Evolutionary conservation across 53 echinoderm and acorn worm species (phyloP).

Genomic region (Arbacia lixula): DNA sequence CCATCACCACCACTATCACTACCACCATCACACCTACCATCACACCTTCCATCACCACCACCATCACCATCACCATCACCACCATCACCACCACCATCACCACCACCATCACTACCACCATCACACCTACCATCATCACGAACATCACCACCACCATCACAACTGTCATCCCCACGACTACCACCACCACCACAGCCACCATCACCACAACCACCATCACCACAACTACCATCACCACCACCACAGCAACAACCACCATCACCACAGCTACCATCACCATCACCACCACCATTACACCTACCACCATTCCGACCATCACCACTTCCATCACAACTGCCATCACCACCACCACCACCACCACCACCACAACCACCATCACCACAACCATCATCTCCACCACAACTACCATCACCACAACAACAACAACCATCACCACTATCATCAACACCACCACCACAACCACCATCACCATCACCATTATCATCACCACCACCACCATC

Average conservation of each 20-base stretch:
- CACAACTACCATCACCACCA: too few relatives aligned
- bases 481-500: too few relatives aligned
- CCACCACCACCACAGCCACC: too few relatives aligned
- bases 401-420: background rate
- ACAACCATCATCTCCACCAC: background rate
- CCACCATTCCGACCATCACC: background rate
- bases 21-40: background rate
- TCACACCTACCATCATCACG: background rate
- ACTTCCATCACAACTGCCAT: too few relatives aligned
- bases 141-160: background rate
- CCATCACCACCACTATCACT: background rate
- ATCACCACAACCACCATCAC: too few relatives aligned
- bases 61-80: background rate
- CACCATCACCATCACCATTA: background rate
- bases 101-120: conserved; percentile 9
- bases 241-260: too few relatives aligned
- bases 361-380: too few relatives aligned
- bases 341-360: too few relatives aligned
- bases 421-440: background rate
- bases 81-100: background rate
- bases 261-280: too few relatives aligned
- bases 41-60: background rate
- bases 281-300: background rate
- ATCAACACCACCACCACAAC: background rate
- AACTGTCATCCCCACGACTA: too few relatives aligned